Conservation (phyloP, 1,140 invertebrate species). For the Gryllus bimaculatus region DNA sequence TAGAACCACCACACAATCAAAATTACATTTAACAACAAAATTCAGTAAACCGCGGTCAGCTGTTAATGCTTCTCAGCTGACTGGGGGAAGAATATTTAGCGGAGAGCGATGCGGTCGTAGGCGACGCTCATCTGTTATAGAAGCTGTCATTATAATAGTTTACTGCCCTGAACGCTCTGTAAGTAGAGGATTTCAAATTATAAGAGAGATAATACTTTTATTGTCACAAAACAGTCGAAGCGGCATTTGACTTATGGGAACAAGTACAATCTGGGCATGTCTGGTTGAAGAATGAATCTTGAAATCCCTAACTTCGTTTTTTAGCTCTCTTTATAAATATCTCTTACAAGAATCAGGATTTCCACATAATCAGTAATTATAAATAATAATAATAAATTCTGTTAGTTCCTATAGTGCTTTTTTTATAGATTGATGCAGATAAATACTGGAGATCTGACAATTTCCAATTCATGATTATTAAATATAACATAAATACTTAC, state of each 20-base stretch:
- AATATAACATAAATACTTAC: slow-evolving; percentile 20
- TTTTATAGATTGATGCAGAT: not conserved
- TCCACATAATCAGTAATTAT: not conserved
- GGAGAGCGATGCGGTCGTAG: too few relatives aligned
- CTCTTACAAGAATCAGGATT: too few relatives aligned
- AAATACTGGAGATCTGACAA: not conserved
- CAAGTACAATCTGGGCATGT: not conserved
- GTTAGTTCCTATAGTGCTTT: not conserved
- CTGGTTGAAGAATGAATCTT: not conserved
- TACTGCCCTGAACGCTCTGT: too few relatives aligned
- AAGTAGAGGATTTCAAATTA: not conserved
- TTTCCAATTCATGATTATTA: not conserved
- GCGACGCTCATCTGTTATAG: too few relatives aligned
- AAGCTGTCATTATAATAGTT: too few relatives aligned
- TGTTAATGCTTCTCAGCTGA: too few relatives aligned
- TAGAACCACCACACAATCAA: too few relatives aligned
- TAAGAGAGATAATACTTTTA: not conserved
- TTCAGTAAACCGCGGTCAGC: too few relatives aligned
- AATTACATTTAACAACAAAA: too few relatives aligned
- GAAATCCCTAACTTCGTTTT: not conserved
- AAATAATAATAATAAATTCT: not conserved
- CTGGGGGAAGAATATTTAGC: too few relatives aligned
- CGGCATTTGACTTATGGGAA: not conserved
- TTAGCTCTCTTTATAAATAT: too few relatives aligned
- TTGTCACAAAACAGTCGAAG: not conserved